Conservation (phyloP, 2,113 vertebrate species). For the Uropsilus gracilis region DNA sequence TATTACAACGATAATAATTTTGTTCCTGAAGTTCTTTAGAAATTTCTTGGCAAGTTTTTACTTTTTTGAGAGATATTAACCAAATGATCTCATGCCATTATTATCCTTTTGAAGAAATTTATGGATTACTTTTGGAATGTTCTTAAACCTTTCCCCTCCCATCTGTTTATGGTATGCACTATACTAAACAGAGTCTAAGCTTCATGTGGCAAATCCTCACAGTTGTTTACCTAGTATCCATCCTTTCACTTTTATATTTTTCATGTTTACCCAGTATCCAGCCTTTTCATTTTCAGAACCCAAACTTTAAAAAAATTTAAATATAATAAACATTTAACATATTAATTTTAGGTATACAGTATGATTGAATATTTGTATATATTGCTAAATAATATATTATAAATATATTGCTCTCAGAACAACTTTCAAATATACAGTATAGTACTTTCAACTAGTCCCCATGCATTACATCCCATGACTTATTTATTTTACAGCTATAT, state of each 20-base stretch:
- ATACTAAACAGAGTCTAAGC: background rate
- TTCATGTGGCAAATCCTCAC: slow-evolving; percentile 21
- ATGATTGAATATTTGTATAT: no score
- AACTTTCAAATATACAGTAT: no score
- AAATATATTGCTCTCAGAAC: no score
- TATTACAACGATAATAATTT: slow-evolving; percentile 31
- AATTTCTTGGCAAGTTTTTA: slow-evolving; percentile 2
- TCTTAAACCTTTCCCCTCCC: background rate
- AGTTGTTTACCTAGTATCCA: background rate
- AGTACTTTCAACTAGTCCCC: no score
- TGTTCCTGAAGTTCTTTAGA: background rate
- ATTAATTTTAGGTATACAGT: no score
- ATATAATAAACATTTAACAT: no score
- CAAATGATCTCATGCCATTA: slow-evolving; percentile 7
- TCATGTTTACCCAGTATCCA: background rate
- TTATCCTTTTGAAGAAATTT: slow-evolving; percentile 23
- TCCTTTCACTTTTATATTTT: no score
- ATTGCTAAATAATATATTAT: no score
- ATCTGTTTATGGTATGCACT: background rate
- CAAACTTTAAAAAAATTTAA: background rate
- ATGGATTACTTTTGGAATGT: slow-evolving; percentile 55
- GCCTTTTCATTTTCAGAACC: slow-evolving; percentile 35
- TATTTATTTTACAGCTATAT: no score
- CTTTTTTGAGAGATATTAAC: slow-evolving; percentile 2
- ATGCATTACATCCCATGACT: no score